Conservation (phyloP, 2,888 invertebrate species). For the Ceriagrion tenellum region DNA sequence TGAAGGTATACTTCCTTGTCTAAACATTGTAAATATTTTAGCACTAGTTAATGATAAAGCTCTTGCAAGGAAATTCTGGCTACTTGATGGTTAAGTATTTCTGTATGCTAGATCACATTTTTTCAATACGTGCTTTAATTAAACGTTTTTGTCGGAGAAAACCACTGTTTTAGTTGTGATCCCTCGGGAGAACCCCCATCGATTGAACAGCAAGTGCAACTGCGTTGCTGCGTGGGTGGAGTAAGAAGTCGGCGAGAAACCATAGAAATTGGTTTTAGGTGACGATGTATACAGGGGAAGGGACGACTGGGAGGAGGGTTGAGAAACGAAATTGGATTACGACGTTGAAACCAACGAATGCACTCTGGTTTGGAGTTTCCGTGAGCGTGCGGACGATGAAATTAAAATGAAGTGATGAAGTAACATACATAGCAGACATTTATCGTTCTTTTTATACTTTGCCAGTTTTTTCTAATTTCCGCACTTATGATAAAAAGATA, state of each 20-base stretch:
- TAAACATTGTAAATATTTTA: no score
- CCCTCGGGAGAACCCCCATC: not conserved
- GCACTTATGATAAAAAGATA: no score
- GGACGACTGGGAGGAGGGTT: not conserved
- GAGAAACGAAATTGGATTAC: conserved; percentile 1
- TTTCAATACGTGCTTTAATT: not conserved
- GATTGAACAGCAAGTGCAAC: not conserved
- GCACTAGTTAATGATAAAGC: no score
- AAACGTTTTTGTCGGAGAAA: not conserved
- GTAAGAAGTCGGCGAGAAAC: not conserved
- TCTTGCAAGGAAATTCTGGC: no score
- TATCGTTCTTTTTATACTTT: no score
- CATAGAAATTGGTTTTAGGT: not conserved
- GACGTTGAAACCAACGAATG: not conserved
- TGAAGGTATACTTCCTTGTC: no score
- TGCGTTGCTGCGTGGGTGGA: not conserved
- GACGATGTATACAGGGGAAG: not conserved
- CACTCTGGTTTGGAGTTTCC: not conserved
- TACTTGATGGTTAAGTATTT: no score
- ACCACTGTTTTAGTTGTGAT: not conserved
- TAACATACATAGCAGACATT: no score
- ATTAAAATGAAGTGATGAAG: not conserved
- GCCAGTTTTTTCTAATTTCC: no score
- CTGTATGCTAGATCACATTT: not conserved
- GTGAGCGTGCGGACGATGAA: not conserved